Conservation (phyloP, 2,113 vertebrate genomes). For the Corythornis vintsioides region DNA sequence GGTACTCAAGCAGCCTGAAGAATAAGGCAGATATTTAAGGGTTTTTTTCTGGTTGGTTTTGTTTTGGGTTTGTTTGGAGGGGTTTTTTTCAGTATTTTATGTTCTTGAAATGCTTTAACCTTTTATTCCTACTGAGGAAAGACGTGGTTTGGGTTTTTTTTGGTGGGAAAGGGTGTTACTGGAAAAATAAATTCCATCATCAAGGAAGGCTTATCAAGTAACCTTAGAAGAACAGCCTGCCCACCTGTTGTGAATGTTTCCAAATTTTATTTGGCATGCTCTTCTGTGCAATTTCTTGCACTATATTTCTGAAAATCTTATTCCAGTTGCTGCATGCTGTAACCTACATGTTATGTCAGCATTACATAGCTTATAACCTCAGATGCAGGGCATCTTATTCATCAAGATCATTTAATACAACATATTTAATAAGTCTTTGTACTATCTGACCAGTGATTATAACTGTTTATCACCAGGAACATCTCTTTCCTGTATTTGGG, state of each 20-base stretch:
- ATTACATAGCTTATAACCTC: background rate
- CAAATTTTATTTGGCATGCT: conserved; percentile 29
- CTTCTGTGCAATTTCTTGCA: background rate
- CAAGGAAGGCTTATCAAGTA: conserved; percentile 17
- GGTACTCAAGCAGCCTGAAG: background rate
- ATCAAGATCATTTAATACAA: background rate
- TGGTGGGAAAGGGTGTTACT: conserved; percentile 28
- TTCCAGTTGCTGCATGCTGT: background rate
- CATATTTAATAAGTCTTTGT: background rate
- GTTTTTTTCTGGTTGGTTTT: background rate
- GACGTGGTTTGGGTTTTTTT: conserved; percentile 10
- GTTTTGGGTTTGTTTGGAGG: no score
- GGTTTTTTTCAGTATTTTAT: background rate
- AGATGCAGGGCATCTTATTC: background rate
- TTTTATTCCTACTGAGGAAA: conserved; percentile 42
- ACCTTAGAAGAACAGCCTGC: background rate
- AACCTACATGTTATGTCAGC: background rate
- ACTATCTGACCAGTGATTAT: background rate
- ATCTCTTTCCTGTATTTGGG: background rate
- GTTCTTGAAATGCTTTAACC: conserved; percentile 48
- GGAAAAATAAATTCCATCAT: conserved; percentile 65
- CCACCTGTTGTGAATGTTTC: conserved; percentile 29
- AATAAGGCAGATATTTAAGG: background rate
- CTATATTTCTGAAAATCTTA: background rate
- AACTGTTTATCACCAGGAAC: background rate